Evolutionary conservation across 2,888 invertebrate species (phyloP), one percentile per base, ranked within the genome.

Genomic region (Erannis defoliaria): DNA sequence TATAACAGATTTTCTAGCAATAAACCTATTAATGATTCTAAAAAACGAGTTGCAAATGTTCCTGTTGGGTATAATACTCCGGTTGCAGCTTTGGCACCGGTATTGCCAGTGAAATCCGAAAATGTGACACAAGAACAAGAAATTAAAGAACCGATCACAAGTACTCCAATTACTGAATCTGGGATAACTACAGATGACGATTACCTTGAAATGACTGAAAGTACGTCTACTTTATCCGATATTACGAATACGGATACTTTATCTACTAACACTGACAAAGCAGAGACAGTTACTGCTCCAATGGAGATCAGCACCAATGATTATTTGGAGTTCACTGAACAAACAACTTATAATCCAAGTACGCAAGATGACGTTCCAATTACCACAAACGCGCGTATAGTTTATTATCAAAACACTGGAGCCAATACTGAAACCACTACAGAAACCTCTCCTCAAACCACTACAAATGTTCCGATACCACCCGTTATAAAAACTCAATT

Each of bases 401-500:
- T 79, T 55, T 68, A 70, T 54, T 72, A 73, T 40, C 57, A 66
- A 65, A 74, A 70, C 46, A 72, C 72, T 40, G 64, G 63, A 23
- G 31, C 55, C 10, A 74, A 66, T 37, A 67, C 70, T 21, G 72
- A 74, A 67, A 53, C 66, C 12, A 76, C 69, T 31, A 81, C 82
- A 2, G 77, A 82, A 70, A 66, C 60, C 29, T 37, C 48, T 14
- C 42, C 70, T 19, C 72, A 71, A 63, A 67, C 72, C 43, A 64
- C 89, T 18, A 74, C 67, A 40, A 62, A 74, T 49, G 73, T 85
- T 21, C 77, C 82, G 57, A 75, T 80, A 48, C 72, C 86, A 6
- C 89, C 89, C 4, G 80, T 89, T 10, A 77, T 93, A 26, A 93
- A 93, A 84, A 89, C 93, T 19, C 92, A 93, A 72, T 87, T 93